phyloP scores from a whole-genome alignment of 2,797 vertebrate genomes.

The Pelodytes ibericus region DNA sequence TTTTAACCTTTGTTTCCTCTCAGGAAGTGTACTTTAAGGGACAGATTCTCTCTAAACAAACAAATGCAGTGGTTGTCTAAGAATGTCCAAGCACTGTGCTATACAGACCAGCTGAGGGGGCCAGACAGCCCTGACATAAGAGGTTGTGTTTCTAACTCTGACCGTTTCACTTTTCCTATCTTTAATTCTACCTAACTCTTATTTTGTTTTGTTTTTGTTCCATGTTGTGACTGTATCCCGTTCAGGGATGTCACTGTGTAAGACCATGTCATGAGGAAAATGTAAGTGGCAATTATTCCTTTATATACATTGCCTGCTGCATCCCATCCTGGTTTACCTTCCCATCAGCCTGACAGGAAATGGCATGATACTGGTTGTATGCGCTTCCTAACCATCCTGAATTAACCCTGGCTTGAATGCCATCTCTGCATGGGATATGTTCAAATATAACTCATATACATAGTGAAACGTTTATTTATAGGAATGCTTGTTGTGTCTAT shows the following conservation, averaged over 20 bases:
- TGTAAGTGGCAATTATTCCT: constrained; percentile 86
- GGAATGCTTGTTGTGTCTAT: not conserved
- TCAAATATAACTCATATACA: not conserved
- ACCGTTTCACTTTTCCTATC: no score
- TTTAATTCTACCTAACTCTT: constrained; percentile 34
- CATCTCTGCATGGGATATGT: not conserved
- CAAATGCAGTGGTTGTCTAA: no score
- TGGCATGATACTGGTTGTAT: constrained; percentile 38
- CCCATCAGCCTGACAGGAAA: constrained; percentile 17
- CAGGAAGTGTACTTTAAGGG: no score
- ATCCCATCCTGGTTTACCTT: constrained; percentile 11
- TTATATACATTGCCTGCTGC: constrained; percentile 59
- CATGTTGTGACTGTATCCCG: constrained; percentile 73
- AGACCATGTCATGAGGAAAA: constrained; percentile 91
- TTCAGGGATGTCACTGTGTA: constrained; percentile 93
- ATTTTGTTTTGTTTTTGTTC: constrained; percentile 63
- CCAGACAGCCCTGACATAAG: no score
- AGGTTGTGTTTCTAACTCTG: no score
- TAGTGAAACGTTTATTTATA: not conserved
- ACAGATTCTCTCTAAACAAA: no score
- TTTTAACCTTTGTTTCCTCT: no score
- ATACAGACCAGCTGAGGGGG: no score
- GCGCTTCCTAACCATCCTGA: not conserved
- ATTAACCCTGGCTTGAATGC: not conserved
- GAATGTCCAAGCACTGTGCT: no score